Evolutionary conservation across 2,113 vertebrate genomes (phyloP).

Genomic region (Corythoichthys intestinalis): DNA sequence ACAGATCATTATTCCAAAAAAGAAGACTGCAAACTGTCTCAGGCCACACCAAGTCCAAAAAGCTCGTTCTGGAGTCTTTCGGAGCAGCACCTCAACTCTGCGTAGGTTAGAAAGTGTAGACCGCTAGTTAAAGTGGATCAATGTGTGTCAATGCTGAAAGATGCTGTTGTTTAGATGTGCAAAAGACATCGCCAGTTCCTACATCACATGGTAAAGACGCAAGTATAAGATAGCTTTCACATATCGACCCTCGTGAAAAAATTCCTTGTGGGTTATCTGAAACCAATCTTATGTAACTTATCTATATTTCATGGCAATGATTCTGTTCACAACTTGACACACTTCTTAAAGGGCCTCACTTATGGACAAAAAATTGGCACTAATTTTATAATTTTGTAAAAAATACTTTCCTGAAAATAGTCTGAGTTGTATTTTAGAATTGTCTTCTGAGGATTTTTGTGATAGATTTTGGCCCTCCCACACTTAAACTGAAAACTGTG

Average conservation of each 20-base stretch:
- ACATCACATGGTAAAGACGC: neutral
- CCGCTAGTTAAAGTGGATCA: neutral
- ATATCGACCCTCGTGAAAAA: neutral
- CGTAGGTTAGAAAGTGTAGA: constrained; percentile 5
- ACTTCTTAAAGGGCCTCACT: neutral
- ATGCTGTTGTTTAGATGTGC: neutral
- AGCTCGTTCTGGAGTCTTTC: neutral
- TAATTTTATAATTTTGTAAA: too few species aligned
- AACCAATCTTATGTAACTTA: too few species aligned
- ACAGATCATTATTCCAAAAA: constrained; percentile 21
- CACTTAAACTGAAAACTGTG: too few species aligned
- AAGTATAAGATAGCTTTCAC: neutral
- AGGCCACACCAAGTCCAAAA: constrained; percentile 43
- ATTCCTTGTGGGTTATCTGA: neutral
- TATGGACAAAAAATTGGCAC: too few species aligned
- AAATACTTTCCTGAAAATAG: too few species aligned
- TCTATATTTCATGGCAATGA: neutral
- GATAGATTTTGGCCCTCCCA: too few species aligned
- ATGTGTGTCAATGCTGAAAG: neutral
- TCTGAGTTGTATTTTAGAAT: too few species aligned
- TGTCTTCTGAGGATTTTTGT: too few species aligned
- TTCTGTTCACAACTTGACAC: neutral
- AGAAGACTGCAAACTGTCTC: constrained; percentile 32
- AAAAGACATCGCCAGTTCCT: neutral
- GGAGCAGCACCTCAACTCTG: constrained; percentile 44